Conservation (phyloP, 2,888 invertebrate species). For the Thysanoteuthis rhombus region DNA sequence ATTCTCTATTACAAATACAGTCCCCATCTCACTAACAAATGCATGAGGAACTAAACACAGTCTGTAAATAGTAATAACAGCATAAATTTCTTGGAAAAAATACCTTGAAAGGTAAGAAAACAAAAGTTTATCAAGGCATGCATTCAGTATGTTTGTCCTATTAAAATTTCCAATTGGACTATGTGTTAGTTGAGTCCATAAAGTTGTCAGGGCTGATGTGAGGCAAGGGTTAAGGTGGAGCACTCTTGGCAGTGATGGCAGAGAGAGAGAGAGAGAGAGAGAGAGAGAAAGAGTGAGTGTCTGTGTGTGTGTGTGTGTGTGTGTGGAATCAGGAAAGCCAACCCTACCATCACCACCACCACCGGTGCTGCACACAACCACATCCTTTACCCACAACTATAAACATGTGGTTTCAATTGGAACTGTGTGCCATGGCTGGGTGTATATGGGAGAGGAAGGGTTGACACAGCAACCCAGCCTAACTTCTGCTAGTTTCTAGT, state of each 20-base stretch:
- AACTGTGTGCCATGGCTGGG: not conserved
- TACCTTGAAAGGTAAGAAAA: not conserved
- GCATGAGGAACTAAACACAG: too few relatives aligned
- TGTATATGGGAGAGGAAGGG: not conserved
- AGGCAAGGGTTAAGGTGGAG: not conserved
- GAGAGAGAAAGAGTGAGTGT: too few relatives aligned
- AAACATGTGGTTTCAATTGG: not conserved
- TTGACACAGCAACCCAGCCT: not conserved
- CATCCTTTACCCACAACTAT: not conserved
- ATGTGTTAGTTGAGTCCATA: not conserved
- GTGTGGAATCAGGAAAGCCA: not conserved
- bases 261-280: not conserved
- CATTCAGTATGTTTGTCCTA: not conserved
- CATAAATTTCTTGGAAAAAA: not conserved
- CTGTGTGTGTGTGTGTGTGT: too few relatives aligned
- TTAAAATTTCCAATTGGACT: not conserved
- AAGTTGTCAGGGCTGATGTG: not conserved
- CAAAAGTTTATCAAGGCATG: not conserved
- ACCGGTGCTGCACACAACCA: not conserved
- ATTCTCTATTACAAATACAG: too few relatives aligned
- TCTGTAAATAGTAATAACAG: not conserved
- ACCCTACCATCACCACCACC: not conserved
- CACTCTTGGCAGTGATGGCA: not conserved
- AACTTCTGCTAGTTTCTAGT: not conserved
- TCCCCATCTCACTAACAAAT: too few relatives aligned